Conservation (phyloP, 2,888 invertebrate species). For the Orthosia gracilis region DNA sequence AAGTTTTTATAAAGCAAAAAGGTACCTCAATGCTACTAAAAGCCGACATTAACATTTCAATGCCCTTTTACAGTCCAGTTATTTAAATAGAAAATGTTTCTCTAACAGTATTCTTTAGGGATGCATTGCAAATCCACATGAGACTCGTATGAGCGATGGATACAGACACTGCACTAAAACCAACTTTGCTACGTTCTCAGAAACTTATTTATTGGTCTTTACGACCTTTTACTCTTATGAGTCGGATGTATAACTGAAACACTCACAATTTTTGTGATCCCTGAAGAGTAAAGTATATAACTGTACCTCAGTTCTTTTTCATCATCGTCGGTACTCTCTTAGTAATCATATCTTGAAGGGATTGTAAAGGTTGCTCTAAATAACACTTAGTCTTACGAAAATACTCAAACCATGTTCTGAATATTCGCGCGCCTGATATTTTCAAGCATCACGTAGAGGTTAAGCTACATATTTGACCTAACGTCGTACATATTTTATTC, state of each 20-base stretch:
- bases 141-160: slow-evolving; percentile 46
- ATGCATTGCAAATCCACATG: slow-evolving; percentile 41
- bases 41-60: slow-evolving; percentile 41
- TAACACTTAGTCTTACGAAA: neutral
- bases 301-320: neutral
- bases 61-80: slow-evolving; percentile 31
- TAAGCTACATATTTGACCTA: no score
- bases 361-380: neutral
- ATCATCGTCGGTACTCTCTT: neutral
- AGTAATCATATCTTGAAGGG: neutral
- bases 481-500: no score
- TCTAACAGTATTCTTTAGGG: slow-evolving; percentile 33
- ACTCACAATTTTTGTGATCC: slow-evolving; percentile 29
- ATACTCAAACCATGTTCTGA: no score
- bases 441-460: no score
- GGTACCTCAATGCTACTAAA: neutral
- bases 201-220: slow-evolving; percentile 53
- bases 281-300: slow-evolving; percentile 30
- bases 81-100: slow-evolving; percentile 53
- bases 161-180: slow-evolving; percentile 51
- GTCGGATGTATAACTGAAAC: slow-evolving; percentile 25
- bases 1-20: neutral
- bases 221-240: slow-evolving; percentile 26
- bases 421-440: no score
- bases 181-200: slow-evolving; percentile 41